Percentiles rank a stretch among this genome's conserved stretches.
phyloP scores from a whole-genome alignment of 2,888 invertebrate genomes.

The Blastobasis lacticolella region DNA sequence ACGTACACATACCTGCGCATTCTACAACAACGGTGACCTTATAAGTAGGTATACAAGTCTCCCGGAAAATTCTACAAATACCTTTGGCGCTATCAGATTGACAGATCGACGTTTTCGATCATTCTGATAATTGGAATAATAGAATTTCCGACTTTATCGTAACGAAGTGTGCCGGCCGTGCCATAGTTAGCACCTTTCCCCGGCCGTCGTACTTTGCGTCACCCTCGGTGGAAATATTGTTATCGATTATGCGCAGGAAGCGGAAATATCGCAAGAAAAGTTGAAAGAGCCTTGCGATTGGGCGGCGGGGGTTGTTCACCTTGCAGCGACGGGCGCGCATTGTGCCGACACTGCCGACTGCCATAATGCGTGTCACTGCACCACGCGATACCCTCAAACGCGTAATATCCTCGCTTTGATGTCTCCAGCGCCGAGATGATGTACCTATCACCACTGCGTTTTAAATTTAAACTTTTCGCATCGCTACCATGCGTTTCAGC shows the following conservation, averaged over 20 bases:
- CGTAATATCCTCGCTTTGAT: slow-evolving; percentile 13
- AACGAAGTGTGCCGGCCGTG: slow-evolving; percentile 27
- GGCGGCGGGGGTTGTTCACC: slow-evolving; percentile 20
- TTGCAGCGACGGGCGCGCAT: background rate
- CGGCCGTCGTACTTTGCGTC: slow-evolving; percentile 16
- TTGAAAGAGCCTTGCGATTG: slow-evolving; percentile 29
- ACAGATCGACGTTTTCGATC: background rate
- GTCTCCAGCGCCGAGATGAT: slow-evolving; percentile 8
- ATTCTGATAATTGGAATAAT: background rate
- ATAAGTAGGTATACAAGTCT: background rate
- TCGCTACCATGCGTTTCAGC: background rate
- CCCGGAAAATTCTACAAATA: background rate
- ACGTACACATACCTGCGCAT: background rate
- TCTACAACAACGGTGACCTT: background rate
- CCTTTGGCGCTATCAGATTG: background rate
- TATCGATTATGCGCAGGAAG: slow-evolving; percentile 42
- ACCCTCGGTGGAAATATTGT: slow-evolving; percentile 36
- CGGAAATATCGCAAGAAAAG: slow-evolving; percentile 39
- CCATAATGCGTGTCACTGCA: slow-evolving; percentile 1
- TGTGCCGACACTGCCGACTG: slow-evolving; percentile 2
- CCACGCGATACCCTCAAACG: slow-evolving; percentile 4
- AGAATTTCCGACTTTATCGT: slow-evolving; percentile 24
- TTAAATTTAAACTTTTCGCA: slow-evolving; percentile 9
- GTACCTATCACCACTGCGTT: slow-evolving; percentile 3
- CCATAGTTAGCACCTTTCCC: slow-evolving; percentile 12